These are phyloP conservation scores for Balearica regulorum DNA, from an alignment of 2,797 vertebrate genomes.

Conservation along the genomic window DNA sequence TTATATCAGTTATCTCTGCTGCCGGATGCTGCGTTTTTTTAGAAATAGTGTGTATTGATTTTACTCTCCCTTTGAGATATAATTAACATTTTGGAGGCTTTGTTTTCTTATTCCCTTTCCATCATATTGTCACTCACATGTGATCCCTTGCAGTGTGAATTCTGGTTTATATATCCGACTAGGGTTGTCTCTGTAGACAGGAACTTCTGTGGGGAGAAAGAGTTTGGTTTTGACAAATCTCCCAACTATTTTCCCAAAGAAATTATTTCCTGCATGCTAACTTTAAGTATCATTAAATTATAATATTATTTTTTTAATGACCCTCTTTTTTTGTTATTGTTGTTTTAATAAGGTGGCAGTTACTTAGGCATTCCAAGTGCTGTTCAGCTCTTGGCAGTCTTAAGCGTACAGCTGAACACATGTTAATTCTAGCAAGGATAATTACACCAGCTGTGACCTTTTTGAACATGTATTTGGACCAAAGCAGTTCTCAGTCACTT, in stretches of 20 bases:
- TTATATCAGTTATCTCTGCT: not conserved
- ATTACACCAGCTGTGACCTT: constrained; percentile 75
- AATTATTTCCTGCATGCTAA: not conserved
- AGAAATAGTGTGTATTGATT: constrained; percentile 33
- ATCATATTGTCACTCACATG: not conserved
- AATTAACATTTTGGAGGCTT: constrained; percentile 43
- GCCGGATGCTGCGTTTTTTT: not conserved
- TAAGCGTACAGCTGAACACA: constrained; percentile 44
- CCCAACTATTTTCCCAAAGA: constrained; percentile 1
- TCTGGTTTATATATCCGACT: not conserved
- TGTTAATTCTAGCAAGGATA: constrained; percentile 69
- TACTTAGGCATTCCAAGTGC: constrained; percentile 53
- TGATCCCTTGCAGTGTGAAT: not conserved
- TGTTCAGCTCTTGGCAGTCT: constrained; percentile 60
- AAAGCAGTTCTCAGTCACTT: constrained; percentile 67
- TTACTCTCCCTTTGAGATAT: constrained; percentile 7
- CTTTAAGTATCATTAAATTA: constrained; percentile 13
- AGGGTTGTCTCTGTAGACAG: not conserved
- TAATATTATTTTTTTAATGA: not conserved
- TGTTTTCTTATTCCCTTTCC: not conserved
- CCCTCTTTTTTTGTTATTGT: not conserved
- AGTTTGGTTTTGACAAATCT: constrained; percentile 4
- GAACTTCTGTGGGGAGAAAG: not conserved
- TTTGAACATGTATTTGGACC: constrained; percentile 68
- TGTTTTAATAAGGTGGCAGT: constrained; percentile 57